Base-by-base conservation (phyloP, 2,797 vertebrate species). In the Neosilurus mollespiculum region DNA sequence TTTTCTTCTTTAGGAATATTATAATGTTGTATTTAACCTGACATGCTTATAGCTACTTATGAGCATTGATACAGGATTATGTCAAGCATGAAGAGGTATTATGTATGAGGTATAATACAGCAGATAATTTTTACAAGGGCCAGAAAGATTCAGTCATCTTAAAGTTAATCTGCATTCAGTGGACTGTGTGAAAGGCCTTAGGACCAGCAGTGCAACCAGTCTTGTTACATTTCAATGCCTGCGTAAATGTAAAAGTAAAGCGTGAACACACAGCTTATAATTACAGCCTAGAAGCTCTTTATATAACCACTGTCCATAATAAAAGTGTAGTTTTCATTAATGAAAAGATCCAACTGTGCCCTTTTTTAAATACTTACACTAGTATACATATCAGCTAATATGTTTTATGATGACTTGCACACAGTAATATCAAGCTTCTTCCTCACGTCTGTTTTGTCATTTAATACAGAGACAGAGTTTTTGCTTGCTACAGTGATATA, bases 151-250 rank as follows among this genome's bases (percentile, higher is more conserved):
- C 43, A 81, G 49, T n/a, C 24, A 16, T n/a, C 20, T 70, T 83
- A 54, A 73, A 81, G 59, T 73, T 73, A 67, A 80, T 76, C 26
- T 56, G 71, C 83, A 81, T 85, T 70, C 71, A 73, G 49, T 58
- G 59, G n/a, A 53, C 37, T 64, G 66, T 67, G 37, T 67, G 49
- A 61, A 67, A 51, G n/a, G 26, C 82, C 26, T 78, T 49, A 73
- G 72, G 64, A 56, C 59, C 59, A 71, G 54, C 72, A 59, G n/a
- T n/a, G n/a, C n/a, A n/a, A n/a, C n/a, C n/a, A 69, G 54, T 67
- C 65, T 85, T 34, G 69, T 82, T 84, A 80, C n/a, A 22, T 66
- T 82, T 76, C 58, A 81, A 22, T 58, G 59, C 85, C 67, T 80
- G 34, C 56, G 10, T 78, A 16, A 81, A 82, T 83, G 30, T 34